phyloP scores from a whole-genome alignment of 2,888 invertebrate species.

The Nebria salina region DNA sequence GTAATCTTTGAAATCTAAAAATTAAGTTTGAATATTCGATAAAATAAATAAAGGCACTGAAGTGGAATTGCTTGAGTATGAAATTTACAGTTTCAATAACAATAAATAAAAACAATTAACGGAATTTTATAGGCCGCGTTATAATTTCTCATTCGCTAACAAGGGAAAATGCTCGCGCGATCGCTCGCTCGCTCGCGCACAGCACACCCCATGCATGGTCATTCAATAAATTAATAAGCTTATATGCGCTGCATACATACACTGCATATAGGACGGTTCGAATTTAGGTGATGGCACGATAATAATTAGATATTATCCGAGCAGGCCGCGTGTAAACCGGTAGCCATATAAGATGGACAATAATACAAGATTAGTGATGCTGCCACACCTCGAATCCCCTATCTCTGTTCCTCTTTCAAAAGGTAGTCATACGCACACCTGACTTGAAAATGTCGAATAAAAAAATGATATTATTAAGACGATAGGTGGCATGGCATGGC shows the following conservation, averaged over 20 bases:
- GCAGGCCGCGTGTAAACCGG: background rate
- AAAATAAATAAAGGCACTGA: background rate
- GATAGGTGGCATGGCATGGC: constrained; percentile 50
- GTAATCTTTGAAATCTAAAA: background rate
- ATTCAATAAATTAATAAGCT: background rate
- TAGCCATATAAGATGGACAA: background rate
- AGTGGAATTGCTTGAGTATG: background rate
- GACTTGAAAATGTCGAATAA: constrained; percentile 49
- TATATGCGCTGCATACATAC: background rate
- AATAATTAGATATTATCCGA: constrained; percentile 1
- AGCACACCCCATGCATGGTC: background rate
- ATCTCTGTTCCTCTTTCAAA: background rate
- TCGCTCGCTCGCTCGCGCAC: background rate
- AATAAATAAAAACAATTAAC: constrained; percentile 1
- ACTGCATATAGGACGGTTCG: background rate
- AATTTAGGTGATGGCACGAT: constrained; percentile 1
- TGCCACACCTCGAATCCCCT: background rate
- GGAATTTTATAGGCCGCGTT: background rate
- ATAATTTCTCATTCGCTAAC: background rate
- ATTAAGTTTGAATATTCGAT: background rate
- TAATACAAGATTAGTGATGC: constrained; percentile 1
- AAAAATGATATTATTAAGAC: constrained; percentile 52
- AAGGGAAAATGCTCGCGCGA: background rate
- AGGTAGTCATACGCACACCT: constrained; percentile 20
- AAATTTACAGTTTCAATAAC: background rate